Evolutionary conservation across 2,797 vertebrate genomes (phyloP), one percentile per base, ranked within the genome.

Genomic region (Enteromius thamalakanensis): DNA sequence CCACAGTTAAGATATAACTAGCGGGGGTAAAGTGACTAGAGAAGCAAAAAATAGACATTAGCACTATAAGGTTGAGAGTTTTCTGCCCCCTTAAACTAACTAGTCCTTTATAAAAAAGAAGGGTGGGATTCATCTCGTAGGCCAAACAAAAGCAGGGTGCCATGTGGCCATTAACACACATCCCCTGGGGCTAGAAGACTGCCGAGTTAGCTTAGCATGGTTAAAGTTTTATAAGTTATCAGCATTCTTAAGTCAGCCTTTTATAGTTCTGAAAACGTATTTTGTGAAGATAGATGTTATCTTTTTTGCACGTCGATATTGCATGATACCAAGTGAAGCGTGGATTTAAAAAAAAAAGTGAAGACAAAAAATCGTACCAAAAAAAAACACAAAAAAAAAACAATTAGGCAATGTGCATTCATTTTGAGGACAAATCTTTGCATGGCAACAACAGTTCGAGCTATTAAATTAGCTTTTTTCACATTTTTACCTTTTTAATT

Each of bases 261-360:
- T 96, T 96, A 93, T 95, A 96, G 94, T 94, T 93, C 91, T 91
- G 85, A 95, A 95, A 91, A 94, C 94, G 94, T 95, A 95, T 95
- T 95, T 95, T 95, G 94, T 95, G 95, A 92, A 94, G 92, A 94
- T 95, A 95, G 93, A 93, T 95, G 94, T 96, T 95, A 94, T 94
- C 94, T 94, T 95, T 95, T 95, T 95, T 96, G 94, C 94, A 95
- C 93, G 94, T 95, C 91, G 91, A 94, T 95, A 95, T 94, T 96
- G 95, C 95, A 96, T 96, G 94, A 94, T 92, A 93, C 94, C 90
- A 91, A 95, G 93, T 95, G 92, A 95, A 92, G 91, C 90, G 92
- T 94, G 93, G 92, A 94, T 84, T 87, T 23, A 86, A 92, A 93
- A 92, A 91, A 87, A 60, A 84, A 87, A 88, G 79, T 72, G n/a